phyloP scores from a whole-genome alignment of 2,113 vertebrate species.

The Archocentrus centrarchus region DNA sequence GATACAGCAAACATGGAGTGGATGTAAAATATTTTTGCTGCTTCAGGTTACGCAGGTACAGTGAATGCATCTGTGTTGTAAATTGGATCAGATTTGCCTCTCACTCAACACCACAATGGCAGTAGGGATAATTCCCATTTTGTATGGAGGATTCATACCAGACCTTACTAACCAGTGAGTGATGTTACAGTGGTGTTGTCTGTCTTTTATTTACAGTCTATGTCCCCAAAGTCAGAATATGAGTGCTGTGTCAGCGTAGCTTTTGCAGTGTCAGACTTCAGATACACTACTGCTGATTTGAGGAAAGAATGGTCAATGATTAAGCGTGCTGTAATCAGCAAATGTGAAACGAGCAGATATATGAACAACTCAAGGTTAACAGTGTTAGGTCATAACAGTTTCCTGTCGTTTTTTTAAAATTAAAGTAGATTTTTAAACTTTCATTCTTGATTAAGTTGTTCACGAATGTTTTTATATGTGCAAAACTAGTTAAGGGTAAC shows the following conservation, averaged over 20 bases:
- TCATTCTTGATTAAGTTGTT: neutral
- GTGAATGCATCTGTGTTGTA: neutral
- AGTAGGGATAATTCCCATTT: neutral
- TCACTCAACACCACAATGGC: neutral
- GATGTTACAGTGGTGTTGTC: neutral
- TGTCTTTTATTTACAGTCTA: neutral
- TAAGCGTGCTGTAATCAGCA: neutral
- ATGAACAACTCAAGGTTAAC: neutral
- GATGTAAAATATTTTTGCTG: neutral
- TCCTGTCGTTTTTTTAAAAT: neutral
- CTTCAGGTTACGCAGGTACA: too few species aligned
- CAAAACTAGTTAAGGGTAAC: neutral
- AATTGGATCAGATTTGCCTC: neutral
- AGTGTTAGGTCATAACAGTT: neutral
- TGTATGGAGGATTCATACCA: neutral
- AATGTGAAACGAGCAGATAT: neutral
- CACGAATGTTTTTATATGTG: neutral
- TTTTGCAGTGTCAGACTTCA: neutral
- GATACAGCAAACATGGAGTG: neutral
- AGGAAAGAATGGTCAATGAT: slow-evolving; percentile 1
- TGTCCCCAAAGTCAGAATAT: neutral
- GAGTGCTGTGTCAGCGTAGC: neutral
- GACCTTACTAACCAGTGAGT: neutral
- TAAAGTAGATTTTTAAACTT: neutral
- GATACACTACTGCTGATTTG: neutral